These are phyloP conservation scores for Staurois parvus DNA, from an alignment of 2,797 vertebrate species.

Conservation along the genomic window DNA sequence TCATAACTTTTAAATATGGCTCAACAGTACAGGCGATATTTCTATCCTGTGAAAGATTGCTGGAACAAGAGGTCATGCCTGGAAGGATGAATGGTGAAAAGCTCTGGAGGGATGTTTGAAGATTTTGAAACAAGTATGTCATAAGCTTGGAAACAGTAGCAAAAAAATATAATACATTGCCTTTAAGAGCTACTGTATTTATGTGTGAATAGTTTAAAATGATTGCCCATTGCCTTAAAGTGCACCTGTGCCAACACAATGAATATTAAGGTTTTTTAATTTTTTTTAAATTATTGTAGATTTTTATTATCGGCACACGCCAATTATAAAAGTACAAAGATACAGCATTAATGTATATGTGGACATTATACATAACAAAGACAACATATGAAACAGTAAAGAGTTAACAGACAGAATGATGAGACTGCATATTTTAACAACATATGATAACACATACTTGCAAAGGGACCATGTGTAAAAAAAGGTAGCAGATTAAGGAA, in stretches of 20 bases:
- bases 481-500: too few species aligned
- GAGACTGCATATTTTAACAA: too few species aligned
- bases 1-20: slow-evolving; percentile 32
- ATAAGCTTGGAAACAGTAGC: background rate
- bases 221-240: background rate
- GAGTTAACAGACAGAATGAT: too few species aligned
- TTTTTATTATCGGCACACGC: too few species aligned
- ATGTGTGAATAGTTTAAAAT: background rate
- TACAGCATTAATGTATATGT: too few species aligned
- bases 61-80: slow-evolving; percentile 22
- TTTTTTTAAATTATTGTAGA: too few species aligned
- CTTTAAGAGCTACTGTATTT: background rate
- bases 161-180: background rate
- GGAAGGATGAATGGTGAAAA: background rate
- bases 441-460: too few species aligned
- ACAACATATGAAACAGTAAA: too few species aligned
- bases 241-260: background rate
- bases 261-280: too few species aligned
- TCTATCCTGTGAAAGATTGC: slow-evolving; percentile 1
- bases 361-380: too few species aligned
- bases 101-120: slow-evolving; percentile 10
- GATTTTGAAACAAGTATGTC: background rate
- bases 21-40: slow-evolving; percentile 9
- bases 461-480: too few species aligned
- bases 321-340: too few species aligned